phyloP scores from a whole-genome alignment of 2,888 invertebrate genomes.

The Meiosimyza decipiens region DNA sequence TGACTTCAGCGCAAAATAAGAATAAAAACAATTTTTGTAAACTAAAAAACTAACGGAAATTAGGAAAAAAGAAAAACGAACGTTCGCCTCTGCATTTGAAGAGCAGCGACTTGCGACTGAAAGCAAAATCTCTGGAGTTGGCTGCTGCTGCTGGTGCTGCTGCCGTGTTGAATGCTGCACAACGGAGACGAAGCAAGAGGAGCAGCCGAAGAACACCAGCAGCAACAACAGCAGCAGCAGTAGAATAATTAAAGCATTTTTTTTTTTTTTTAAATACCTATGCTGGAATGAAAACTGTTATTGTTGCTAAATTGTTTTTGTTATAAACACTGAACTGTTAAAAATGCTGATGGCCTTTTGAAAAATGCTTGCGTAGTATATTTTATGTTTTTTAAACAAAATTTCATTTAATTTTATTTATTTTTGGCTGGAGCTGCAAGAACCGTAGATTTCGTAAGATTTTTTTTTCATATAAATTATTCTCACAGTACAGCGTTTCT shows the following conservation, averaged over 20 bases:
- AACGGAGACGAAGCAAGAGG: background rate
- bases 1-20: too few species aligned
- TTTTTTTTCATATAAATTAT: too few species aligned
- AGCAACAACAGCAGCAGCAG: background rate
- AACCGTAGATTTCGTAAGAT: background rate
- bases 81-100: conserved; percentile 1
- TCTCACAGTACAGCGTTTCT: too few species aligned
- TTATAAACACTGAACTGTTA: too few species aligned
- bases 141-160: background rate
- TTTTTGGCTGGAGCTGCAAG: background rate
- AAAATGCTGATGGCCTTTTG: too few species aligned
- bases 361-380: too few species aligned
- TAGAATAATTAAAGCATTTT: too few species aligned
- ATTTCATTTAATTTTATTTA: background rate
- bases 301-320: too few species aligned
- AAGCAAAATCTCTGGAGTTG: background rate
- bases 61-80: background rate
- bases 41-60: too few species aligned
- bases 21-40: too few species aligned
- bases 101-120: conserved; percentile 17
- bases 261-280: background rate
- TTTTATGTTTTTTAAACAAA: background rate
- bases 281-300: too few species aligned
- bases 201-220: background rate
- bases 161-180: background rate